phyloP scores from a whole-genome alignment of 2,797 vertebrate species.

The Otolemur crassicaudatus region DNA sequence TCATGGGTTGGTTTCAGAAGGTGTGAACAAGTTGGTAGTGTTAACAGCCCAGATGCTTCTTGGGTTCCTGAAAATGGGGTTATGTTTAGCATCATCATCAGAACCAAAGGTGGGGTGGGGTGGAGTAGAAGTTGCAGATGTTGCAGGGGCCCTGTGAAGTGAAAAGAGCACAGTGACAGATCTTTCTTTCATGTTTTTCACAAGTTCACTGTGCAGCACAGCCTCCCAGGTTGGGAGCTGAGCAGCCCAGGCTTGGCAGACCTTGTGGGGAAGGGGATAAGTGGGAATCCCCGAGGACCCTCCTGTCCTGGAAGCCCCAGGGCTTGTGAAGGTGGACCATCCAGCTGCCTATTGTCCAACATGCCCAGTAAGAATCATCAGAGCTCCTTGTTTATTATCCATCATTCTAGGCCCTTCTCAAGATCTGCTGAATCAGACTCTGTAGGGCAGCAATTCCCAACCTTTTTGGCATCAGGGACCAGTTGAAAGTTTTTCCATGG shows the following conservation, averaged over 20 bases:
- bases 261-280: neutral
- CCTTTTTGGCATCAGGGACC: no score
- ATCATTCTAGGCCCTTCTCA: neutral
- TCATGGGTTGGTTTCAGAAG: constrained; percentile 67
- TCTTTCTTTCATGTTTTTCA: constrained; percentile 59
- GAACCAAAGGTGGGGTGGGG: constrained; percentile 2
- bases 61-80: constrained; percentile 53
- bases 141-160: constrained; percentile 20
- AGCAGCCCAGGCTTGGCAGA: neutral
- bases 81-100: constrained; percentile 67
- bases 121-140: constrained; percentile 33
- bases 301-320: neutral
- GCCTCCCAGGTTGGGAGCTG: neutral
- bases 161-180: neutral
- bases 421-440: neutral
- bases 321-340: neutral
- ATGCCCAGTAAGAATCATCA: neutral
- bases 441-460: neutral
- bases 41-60: constrained; percentile 47
- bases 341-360: neutral
- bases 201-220: neutral
- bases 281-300: neutral
- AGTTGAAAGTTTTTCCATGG: no score
- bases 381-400: constrained; percentile 15
- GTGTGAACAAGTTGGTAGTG: neutral